Base-by-base conservation (phyloP, 2,888 invertebrate genomes). In the Diplazon laetatorius region DNA sequence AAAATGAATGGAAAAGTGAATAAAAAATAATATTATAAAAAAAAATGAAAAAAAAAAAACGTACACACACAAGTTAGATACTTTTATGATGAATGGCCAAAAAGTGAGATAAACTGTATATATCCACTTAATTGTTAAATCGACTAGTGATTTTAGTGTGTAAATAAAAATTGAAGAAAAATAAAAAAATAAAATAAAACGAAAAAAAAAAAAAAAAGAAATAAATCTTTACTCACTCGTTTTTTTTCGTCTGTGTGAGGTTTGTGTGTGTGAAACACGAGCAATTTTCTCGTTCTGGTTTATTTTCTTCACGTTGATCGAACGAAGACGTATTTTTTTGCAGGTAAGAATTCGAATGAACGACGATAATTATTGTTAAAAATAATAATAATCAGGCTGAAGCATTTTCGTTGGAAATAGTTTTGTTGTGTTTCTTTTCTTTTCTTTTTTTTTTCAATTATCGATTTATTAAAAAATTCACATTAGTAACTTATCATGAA, bases 381-480 rank as follows among this genome's bases (percentile, higher is more conserved):
- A n/a, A 55, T 30, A 55, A 25, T 30, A 30, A 30, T 30, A 30
- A 30, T 30, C 30, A 30, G 30, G 30, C 30, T 30, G 9, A 55
- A 16, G 35, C 25, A 52, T 10, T 18, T 55, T 71, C 82, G 78
- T 30, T 82, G 81, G 80, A 83, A 84, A 30, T 30, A 83, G 80
- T 72, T 70, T 74, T 76, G 82, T 80, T n/a, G n/a, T n/a, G n/a
- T n/a, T 60, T 78, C 71, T 71, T 70, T 66, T 75, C 78, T 60
- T 46, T 52, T 82, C 79, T 82, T 85, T 77, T 60, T 50, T 52
- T 83, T 80, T 82, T 85, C 78, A 78, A 83, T 84, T 82, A 88
- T 85, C 86, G 84, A 87, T 89, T 90, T 89, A 88, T 88, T 88
- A 89, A 89, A 90, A 89, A 87, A 88, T 89, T 89, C 89, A 88